Conservation (phyloP, 2,888 invertebrate species). For the Habrosyne pyritoides region DNA sequence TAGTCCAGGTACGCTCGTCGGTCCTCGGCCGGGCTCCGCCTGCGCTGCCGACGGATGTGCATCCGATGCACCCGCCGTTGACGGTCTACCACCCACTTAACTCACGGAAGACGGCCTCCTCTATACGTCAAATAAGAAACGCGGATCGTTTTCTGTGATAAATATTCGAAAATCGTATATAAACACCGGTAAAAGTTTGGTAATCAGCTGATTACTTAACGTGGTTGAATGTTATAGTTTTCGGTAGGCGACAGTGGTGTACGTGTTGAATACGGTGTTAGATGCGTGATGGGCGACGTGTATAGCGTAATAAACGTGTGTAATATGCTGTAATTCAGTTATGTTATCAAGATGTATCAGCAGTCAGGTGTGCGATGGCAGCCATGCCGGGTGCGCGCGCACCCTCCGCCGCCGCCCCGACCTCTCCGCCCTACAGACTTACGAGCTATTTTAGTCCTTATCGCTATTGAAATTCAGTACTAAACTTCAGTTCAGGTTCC, state of each 20-base stretch:
- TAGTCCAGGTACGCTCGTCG: slow-evolving; percentile 94
- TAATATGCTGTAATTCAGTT: slow-evolving; percentile 66
- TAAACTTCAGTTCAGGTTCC: slow-evolving; percentile 47
- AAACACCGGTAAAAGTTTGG: slow-evolving; percentile 79
- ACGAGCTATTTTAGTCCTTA: slow-evolving; percentile 70
- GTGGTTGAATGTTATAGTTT: slow-evolving; percentile 56
- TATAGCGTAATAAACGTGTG: slow-evolving; percentile 43
- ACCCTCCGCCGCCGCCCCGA: slow-evolving; percentile 60
- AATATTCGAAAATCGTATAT: slow-evolving; percentile 55
- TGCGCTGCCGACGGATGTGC: slow-evolving; percentile 63
- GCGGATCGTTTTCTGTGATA: slow-evolving; percentile 62
- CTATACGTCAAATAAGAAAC: slow-evolving; percentile 46
- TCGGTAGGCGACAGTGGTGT: slow-evolving; percentile 47
- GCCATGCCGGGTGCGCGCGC: slow-evolving; percentile 82
- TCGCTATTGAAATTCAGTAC: slow-evolving; percentile 55
- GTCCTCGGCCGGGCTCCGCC: slow-evolving; percentile 60
- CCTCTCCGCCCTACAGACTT: slow-evolving; percentile 49
- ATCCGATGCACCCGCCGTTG: slow-evolving; percentile 64
- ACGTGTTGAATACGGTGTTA: slow-evolving; percentile 43
- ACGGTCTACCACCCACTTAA: slow-evolving; percentile 52
- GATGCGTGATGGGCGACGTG: slow-evolving; percentile 43
- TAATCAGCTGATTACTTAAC: slow-evolving; percentile 78
- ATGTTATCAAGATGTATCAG: slow-evolving; percentile 68
- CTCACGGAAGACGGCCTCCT: slow-evolving; percentile 45
- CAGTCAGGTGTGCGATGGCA: slow-evolving; percentile 78